Conservation (phyloP, 2,797 vertebrate genomes). For the Lophotriccus pileatus region DNA sequence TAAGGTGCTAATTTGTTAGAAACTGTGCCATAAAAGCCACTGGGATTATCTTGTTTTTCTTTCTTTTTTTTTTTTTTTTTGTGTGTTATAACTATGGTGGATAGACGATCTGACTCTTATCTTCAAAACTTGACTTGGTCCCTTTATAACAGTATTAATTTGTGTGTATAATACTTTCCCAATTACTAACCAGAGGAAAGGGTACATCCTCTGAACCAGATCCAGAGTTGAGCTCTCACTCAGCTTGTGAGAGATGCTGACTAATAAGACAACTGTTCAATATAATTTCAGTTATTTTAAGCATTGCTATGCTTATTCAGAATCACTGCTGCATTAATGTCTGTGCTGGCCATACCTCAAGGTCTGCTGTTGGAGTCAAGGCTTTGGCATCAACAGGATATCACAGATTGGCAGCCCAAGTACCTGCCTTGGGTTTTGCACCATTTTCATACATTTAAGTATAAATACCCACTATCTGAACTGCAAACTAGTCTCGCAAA, state of each 20-base stretch:
- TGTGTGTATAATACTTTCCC: neutral
- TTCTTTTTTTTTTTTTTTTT: neutral
- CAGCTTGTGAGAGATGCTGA: neutral
- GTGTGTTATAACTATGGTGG: neutral
- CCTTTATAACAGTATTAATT: neutral
- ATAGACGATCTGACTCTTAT: neutral
- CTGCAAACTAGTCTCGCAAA: neutral
- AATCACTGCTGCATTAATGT: neutral
- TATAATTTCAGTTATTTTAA: neutral
- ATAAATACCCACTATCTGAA: neutral
- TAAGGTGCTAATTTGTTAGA: neutral
- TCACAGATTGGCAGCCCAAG: neutral
- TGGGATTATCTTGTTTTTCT: neutral
- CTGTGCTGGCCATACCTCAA: neutral
- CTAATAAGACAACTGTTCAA: neutral
- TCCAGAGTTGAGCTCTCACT: neutral
- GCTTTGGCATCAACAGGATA: neutral
- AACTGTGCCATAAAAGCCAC: neutral
- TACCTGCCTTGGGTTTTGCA: neutral
- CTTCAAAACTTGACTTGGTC: neutral
- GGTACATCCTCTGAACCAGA: neutral
- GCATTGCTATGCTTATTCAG: neutral
- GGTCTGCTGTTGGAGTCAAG: neutral
- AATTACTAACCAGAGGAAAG: neutral
- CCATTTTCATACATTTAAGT: neutral